Conservation (phyloP, 2,113 vertebrate genomes). For the Pipra filicauda region DNA sequence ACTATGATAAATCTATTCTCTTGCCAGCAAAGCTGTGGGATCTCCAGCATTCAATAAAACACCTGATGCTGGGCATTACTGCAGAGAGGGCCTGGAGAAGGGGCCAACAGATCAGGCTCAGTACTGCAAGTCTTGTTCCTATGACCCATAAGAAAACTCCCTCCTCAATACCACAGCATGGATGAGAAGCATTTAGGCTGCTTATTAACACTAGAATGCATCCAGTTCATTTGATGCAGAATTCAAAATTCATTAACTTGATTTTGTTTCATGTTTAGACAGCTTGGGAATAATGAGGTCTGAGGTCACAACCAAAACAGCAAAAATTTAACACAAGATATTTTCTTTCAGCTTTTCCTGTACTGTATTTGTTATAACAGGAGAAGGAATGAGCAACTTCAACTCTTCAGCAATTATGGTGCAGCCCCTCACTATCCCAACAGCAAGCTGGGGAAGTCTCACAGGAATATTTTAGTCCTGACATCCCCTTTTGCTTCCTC, state of each 20-base stretch:
- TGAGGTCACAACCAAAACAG: neutral
- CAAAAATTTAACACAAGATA: neutral
- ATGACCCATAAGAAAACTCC: neutral
- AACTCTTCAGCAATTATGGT: neutral
- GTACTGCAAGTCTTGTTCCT: neutral
- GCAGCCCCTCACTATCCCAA: neutral
- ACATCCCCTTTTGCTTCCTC: neutral
- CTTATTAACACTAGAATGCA: constrained; percentile 26
- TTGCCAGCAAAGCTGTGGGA: neutral
- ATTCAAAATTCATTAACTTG: constrained; percentile 56
- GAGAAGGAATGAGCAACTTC: neutral
- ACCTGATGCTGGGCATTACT: neutral
- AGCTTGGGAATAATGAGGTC: constrained; percentile 33
- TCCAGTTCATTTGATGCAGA: neutral
- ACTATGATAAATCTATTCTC: neutral
- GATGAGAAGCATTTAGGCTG: neutral
- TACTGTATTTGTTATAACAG: neutral
- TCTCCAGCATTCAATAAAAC: neutral
- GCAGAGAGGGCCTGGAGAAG: neutral
- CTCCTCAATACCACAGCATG: neutral
- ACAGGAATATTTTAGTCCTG: rapidly evolving
- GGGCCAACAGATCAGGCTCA: neutral
- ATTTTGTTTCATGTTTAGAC: constrained; percentile 42
- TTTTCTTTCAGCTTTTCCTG: neutral
- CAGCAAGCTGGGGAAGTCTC: neutral